phyloP scores from a whole-genome alignment of 2,888 invertebrate genomes.

The Alcis repandata region DNA sequence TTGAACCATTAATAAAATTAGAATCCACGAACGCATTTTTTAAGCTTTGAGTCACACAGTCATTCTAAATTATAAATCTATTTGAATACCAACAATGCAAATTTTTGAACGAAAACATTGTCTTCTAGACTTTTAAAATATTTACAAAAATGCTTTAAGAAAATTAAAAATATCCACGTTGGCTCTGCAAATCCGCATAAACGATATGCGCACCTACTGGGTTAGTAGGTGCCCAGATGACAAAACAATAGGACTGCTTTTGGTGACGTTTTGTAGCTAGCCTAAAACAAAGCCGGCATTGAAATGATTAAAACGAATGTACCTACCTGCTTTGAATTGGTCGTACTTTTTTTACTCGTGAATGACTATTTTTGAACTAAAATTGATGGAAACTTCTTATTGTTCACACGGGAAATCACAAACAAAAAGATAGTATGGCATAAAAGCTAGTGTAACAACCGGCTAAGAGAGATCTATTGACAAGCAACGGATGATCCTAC shows the following conservation, averaged over 20 bases:
- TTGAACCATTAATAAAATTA: slow-evolving; percentile 7
- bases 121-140: not conserved
- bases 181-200: slow-evolving; percentile 8
- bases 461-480: too few species aligned
- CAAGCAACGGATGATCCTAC: too few species aligned
- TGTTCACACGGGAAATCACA: too few species aligned
- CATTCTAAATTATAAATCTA: slow-evolving; percentile 2
- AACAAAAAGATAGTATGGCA: too few species aligned
- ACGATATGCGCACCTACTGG: slow-evolving; percentile 6
- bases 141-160: not conserved
- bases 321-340: not conserved
- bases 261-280: slow-evolving; percentile 46
- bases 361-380: not conserved
- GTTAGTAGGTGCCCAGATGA: slow-evolving; percentile 13
- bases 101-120: slow-evolving; percentile 2
- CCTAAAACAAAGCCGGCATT: slow-evolving; percentile 65
- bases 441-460: too few species aligned
- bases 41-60: not conserved
- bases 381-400: too few species aligned
- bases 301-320: slow-evolving; percentile 62
- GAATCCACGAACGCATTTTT: slow-evolving; percentile 24
- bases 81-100: not conserved
- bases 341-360: not conserved
- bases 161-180: slow-evolving; percentile 12
- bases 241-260: slow-evolving; percentile 56